These are phyloP conservation scores for Cynocephalus volans DNA, from an alignment of 2,113 vertebrate genomes.

Conservation along the genomic window DNA sequence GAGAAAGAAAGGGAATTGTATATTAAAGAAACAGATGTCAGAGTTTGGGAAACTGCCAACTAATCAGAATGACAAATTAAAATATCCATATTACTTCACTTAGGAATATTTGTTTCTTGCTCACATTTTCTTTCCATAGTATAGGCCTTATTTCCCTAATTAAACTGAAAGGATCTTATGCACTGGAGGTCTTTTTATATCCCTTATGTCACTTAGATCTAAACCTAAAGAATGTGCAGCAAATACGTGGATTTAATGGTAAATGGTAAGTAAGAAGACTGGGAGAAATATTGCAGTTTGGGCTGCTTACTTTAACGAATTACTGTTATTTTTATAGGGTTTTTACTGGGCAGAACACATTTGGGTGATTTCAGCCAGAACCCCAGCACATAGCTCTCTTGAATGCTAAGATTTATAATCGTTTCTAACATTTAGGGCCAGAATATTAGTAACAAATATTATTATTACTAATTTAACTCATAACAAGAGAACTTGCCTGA, in stretches of 20 bases:
- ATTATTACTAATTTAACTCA: background rate
- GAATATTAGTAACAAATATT: background rate
- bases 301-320: background rate
- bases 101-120: background rate
- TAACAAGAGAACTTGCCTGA: background rate
- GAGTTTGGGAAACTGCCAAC: background rate
- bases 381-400: background rate
- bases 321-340: background rate
- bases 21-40: background rate
- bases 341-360: background rate
- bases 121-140: background rate
- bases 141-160: background rate
- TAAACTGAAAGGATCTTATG: background rate
- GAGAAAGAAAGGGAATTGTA: background rate
- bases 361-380: background rate
- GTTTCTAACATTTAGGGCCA: background rate
- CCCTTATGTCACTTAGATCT: background rate
- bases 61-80: background rate
- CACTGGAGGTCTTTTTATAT: background rate
- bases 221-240: background rate
- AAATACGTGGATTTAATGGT: background rate
- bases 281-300: background rate
- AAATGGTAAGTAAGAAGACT: background rate
- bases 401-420: background rate
- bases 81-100: background rate